Conservation (phyloP, 2,113 vertebrate species). For the Tragelaphus imberbis region DNA sequence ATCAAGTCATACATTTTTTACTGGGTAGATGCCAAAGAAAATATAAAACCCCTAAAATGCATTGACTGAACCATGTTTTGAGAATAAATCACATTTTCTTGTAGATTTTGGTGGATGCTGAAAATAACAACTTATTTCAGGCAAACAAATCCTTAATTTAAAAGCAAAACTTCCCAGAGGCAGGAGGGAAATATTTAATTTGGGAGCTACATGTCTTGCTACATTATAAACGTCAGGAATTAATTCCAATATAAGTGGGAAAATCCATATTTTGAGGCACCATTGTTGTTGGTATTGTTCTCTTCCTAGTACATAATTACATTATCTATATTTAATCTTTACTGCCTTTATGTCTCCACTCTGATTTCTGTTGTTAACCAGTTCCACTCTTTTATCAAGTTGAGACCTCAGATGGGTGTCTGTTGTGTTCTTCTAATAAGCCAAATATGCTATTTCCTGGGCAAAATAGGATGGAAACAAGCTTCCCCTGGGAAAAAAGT, state of each 20-base stretch:
- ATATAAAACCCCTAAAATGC: neutral
- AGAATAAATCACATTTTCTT: constrained; percentile 18
- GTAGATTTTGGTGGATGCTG: neutral
- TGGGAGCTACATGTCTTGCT: neutral
- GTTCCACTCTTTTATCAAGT: neutral
- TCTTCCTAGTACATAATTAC: neutral
- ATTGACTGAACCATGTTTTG: neutral
- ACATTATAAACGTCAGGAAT: neutral
- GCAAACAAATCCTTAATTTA: neutral
- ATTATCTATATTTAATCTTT: neutral
- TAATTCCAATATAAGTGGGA: neutral
- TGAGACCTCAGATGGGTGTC: neutral
- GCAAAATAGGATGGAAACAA: neutral
- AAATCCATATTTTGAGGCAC: neutral
- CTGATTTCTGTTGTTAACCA: neutral
- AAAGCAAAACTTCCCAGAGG: neutral
- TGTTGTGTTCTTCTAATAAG: neutral
- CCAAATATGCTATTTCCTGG: neutral
- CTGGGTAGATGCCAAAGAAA: neutral
- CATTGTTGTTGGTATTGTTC: neutral
- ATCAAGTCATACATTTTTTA: constrained; percentile 12
- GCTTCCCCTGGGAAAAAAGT: neutral
- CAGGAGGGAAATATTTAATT: neutral
- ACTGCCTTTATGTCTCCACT: neutral
- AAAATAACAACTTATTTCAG: neutral